phyloP scores from a whole-genome alignment of 2,797 vertebrate species.

The Dermochelys coriacea region DNA sequence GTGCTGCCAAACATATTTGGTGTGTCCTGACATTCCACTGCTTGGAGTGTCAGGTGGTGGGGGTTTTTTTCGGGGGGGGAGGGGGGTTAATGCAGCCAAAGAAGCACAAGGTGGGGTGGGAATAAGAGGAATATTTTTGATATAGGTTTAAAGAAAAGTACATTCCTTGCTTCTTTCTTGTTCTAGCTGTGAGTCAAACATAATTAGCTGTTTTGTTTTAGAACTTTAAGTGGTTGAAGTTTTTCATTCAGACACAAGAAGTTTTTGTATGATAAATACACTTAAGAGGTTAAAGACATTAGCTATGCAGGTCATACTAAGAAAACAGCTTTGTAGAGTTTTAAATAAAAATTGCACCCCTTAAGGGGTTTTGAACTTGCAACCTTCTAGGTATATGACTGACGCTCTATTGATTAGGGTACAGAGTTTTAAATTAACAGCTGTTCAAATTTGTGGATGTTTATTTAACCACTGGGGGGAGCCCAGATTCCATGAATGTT shows the following conservation, averaged over 20 bases:
- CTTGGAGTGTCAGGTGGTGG: neutral
- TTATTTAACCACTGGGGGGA: conserved; percentile 83
- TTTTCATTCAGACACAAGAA: neutral
- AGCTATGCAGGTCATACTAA: neutral
- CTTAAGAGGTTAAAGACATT: neutral
- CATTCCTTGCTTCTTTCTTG: neutral
- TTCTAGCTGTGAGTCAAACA: neutral
- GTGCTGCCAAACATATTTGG: neutral
- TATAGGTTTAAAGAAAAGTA: neutral
- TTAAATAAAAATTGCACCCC: neutral
- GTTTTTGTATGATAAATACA: neutral
- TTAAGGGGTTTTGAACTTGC: neutral
- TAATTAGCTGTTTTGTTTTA: neutral
- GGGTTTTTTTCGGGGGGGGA: no score
- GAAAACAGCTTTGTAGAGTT: neutral
- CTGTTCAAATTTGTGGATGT: conserved; percentile 39
- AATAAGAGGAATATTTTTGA: neutral
- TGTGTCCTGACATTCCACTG: neutral
- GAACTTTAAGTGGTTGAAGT: neutral
- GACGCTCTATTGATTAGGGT: conserved; percentile 11
- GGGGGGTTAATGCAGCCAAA: no score
- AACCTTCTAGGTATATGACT: neutral
- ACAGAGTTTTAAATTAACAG: conserved; percentile 25
- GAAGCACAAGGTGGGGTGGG: neutral
- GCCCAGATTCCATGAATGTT: conserved; percentile 75